Evolutionary conservation across 2,113 vertebrate genomes (phyloP).

Genomic region (Empidonax alnorum): DNA sequence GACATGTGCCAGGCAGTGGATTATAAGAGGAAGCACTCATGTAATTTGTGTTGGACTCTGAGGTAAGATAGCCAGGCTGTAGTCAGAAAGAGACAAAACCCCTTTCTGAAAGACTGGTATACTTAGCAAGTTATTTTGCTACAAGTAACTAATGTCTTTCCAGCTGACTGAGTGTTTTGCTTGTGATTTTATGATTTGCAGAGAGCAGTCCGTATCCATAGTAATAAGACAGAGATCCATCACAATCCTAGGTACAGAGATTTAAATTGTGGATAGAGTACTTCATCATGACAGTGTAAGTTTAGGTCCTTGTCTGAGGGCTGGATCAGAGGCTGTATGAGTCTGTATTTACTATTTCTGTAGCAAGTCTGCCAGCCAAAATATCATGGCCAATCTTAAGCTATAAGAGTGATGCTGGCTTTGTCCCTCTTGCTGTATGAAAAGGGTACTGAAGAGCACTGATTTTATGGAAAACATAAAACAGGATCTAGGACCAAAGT

Average conservation of each 20-base stretch:
- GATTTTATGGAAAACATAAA: background rate
- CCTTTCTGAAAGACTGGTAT: background rate
- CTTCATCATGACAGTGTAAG: background rate
- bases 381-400: background rate
- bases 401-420: background rate
- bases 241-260: background rate
- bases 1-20: background rate
- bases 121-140: background rate
- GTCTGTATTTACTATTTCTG: background rate
- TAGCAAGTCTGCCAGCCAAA: background rate
- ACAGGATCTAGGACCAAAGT: background rate
- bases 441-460: background rate
- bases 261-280: background rate
- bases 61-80: background rate
- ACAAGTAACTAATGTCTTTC: background rate
- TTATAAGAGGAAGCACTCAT: background rate
- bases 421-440: background rate
- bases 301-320: background rate
- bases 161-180: background rate
- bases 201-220: background rate
- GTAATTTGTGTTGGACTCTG: background rate
- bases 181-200: background rate
- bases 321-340: background rate
- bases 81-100: background rate
- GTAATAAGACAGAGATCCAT: background rate